A percentile compares a stretch with the other conserved stretches of the same genome.
phyloP scores from a whole-genome alignment of 2,113 vertebrate species.

The Larimichthys polyactis region DNA sequence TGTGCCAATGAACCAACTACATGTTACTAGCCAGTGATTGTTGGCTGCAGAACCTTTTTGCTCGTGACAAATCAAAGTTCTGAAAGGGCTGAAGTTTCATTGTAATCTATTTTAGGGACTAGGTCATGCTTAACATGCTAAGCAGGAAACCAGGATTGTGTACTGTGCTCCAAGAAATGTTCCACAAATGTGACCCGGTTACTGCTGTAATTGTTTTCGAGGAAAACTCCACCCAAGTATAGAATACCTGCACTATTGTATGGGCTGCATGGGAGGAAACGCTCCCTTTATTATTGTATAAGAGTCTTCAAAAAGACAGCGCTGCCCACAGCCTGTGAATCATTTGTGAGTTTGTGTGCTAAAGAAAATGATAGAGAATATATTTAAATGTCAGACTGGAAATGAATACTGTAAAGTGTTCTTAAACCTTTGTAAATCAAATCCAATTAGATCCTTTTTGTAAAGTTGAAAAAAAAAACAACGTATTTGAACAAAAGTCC shows the following conservation, averaged over 20 bases:
- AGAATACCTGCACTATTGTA: constrained; percentile 9
- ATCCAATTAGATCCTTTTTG: no score
- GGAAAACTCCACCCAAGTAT: background rate
- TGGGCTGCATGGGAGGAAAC: background rate
- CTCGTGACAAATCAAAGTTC: background rate
- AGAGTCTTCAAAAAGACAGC: background rate
- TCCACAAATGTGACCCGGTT: background rate
- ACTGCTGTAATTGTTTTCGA: background rate
- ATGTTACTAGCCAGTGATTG: background rate
- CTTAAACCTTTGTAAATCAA: no score
- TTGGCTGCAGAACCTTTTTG: constrained; percentile 1
- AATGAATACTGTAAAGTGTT: no score
- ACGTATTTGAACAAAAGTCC: no score
- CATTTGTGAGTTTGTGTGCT: no score
- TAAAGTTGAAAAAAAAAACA: no score
- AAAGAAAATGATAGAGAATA: no score
- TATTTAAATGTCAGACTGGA: no score
- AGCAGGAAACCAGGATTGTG: background rate
- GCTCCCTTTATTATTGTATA: background rate
- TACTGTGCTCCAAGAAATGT: background rate
- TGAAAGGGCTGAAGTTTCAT: background rate
- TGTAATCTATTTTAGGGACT: background rate
- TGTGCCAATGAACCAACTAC: background rate
- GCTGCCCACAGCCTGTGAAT: background rate
- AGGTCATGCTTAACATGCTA: background rate